These are phyloP conservation scores for Apteryx mantelli DNA, from an alignment of 2,113 vertebrate genomes.

Conservation along the genomic window DNA sequence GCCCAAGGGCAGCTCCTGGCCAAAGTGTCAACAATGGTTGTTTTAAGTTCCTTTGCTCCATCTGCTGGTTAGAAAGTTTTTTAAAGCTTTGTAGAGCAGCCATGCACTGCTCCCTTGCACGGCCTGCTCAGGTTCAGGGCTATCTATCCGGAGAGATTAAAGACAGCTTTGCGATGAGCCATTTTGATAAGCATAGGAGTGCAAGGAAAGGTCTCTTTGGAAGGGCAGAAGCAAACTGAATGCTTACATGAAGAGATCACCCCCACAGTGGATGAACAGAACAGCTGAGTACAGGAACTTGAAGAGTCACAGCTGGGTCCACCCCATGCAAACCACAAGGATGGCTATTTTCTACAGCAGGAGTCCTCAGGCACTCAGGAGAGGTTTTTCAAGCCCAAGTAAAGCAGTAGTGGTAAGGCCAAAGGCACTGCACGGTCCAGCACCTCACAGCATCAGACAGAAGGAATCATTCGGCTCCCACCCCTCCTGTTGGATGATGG, in stretches of 20 bases:
- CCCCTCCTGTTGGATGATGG: background rate
- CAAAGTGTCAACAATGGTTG: background rate
- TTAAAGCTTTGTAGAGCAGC: background rate
- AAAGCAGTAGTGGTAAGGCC: background rate
- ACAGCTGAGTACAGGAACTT: rapidly evolving
- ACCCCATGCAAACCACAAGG: background rate
- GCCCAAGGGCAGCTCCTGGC: background rate
- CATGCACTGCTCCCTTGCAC: rapidly evolving
- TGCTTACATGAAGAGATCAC: rapidly evolving
- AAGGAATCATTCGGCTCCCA: background rate
- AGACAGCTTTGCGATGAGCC: background rate
- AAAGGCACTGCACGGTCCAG: background rate
- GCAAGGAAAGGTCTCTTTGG: background rate
- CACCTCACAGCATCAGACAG: background rate
- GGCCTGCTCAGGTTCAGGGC: background rate
- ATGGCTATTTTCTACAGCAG: background rate
- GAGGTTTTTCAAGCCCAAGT: background rate
- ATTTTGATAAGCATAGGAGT: rapidly evolving
- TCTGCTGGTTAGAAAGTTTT: constrained; percentile 24
- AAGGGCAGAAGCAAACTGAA: background rate
- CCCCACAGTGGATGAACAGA: rapidly evolving
- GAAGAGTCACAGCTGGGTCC: background rate
- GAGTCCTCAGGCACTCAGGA: background rate
- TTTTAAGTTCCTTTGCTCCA: constrained; percentile 40
- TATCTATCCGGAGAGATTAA: rapidly evolving